These are phyloP conservation scores for Cantharis flavilabris DNA, from an alignment of 2,888 invertebrate genomes.

Conservation along the genomic window DNA sequence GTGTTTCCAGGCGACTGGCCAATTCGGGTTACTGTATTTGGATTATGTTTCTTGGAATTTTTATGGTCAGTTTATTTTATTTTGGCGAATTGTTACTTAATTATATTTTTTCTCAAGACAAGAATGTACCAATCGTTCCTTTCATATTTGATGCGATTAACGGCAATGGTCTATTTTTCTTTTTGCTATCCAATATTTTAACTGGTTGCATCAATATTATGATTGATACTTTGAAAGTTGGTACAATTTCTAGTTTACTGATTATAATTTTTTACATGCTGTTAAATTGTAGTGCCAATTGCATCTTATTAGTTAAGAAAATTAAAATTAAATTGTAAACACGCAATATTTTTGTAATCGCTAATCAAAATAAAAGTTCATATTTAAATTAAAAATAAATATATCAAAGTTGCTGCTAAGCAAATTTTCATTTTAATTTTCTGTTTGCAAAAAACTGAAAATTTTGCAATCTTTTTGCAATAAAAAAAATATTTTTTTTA, in stretches of 20 bases:
- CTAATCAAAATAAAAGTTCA: neutral
- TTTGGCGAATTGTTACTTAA: slow-evolving; percentile 59
- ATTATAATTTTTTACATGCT: slow-evolving; percentile 66
- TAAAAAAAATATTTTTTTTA: too few relatives aligned
- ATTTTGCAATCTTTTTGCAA: too few relatives aligned
- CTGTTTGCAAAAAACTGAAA: too few relatives aligned
- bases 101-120: slow-evolving; percentile 38
- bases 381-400: neutral
- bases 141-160: slow-evolving; percentile 73
- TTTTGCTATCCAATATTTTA: slow-evolving; percentile 79
- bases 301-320: slow-evolving; percentile 55
- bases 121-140: slow-evolving; percentile 52
- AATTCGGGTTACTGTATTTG: slow-evolving; percentile 83
- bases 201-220: slow-evolving; percentile 83
- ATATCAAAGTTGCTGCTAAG: too few relatives aligned
- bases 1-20: slow-evolving; percentile 78
- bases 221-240: slow-evolving; percentile 64
- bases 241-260: slow-evolving; percentile 53
- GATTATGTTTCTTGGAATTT: slow-evolving; percentile 69
- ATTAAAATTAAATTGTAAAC: slow-evolving; percentile 58
- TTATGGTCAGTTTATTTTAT: slow-evolving; percentile 61
- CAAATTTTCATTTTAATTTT: too few relatives aligned
- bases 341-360: slow-evolving; percentile 15
- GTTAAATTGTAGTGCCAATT: slow-evolving; percentile 50
- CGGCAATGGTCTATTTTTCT: slow-evolving; percentile 82